These are phyloP conservation scores for Acanthurus leucopareius DNA, from an alignment of 2,797 vertebrate genomes.

Conservation along the genomic window DNA sequence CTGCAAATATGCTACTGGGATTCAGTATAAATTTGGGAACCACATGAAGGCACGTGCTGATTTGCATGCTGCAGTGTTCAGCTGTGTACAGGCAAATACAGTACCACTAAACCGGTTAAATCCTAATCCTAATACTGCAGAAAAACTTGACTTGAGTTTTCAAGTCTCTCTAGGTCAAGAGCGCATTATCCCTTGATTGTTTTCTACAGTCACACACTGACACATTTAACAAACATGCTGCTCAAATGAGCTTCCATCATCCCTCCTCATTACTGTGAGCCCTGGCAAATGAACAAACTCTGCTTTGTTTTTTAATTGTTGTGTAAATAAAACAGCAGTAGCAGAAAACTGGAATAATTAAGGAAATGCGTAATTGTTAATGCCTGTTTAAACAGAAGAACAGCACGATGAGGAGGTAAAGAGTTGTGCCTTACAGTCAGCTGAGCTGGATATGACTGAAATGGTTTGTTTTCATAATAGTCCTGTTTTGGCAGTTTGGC, in stretches of 20 bases:
- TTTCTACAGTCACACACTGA: conserved; percentile 74
- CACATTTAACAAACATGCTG: conserved; percentile 58
- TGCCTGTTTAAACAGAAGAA: conserved; percentile 34
- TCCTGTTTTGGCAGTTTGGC: conserved; percentile 29
- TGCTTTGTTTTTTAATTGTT: conserved; percentile 52
- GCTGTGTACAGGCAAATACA: conserved; percentile 58
- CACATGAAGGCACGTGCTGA: conserved; percentile 51
- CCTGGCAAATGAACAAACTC: conserved; percentile 29
- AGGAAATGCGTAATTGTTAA: conserved; percentile 42
- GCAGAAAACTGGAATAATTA: conserved; percentile 33
- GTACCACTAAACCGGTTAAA: conserved; percentile 69
- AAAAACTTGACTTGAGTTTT: conserved; percentile 78
- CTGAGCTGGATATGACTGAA: conserved; percentile 41
- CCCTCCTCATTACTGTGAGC: conserved; percentile 31
- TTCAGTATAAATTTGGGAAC: conserved; percentile 24
- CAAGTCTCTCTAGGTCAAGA: conserved; percentile 75
- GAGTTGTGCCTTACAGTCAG: conserved; percentile 37
- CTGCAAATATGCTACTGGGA: conserved; percentile 6
- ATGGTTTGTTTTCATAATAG: conserved; percentile 10
- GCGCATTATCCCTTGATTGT: conserved; percentile 62
- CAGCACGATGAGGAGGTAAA: background rate
- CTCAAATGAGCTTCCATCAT: conserved; percentile 28
- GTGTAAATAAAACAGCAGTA: conserved; percentile 33
- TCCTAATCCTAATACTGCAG: conserved; percentile 75
- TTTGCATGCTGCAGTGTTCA: conserved; percentile 32